Conservation (phyloP, 2,797 vertebrate species). For the Limnodromus scolopaceus region DNA sequence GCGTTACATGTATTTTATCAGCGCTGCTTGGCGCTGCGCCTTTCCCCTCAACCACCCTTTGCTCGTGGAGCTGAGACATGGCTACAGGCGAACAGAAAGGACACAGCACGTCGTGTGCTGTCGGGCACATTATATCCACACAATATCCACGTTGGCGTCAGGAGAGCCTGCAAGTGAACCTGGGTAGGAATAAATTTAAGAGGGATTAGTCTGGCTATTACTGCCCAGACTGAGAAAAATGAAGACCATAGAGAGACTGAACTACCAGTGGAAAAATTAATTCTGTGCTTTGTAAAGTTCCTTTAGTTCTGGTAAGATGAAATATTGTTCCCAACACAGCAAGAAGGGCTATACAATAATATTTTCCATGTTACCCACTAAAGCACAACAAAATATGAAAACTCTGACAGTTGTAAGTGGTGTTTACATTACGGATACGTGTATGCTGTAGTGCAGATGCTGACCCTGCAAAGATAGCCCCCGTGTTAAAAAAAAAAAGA, state of each 20-base stretch:
- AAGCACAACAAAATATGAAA: neutral
- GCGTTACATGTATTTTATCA: rapidly evolving
- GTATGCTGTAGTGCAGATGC: neutral
- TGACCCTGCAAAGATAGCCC: neutral
- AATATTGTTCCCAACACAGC: neutral
- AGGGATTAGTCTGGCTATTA: neutral
- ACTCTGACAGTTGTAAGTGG: neutral
- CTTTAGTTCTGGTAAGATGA: neutral
- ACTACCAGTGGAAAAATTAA: neutral
- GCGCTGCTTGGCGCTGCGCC: rapidly evolving
- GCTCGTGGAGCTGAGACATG: neutral
- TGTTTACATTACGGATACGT: neutral
- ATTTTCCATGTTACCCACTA: neutral
- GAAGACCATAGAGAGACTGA: neutral
- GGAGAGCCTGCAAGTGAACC: neutral
- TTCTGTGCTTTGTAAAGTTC: neutral
- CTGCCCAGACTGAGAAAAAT: neutral
- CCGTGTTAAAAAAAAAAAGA: neutral
- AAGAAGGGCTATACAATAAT: neutral
- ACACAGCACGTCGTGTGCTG: rapidly evolving
- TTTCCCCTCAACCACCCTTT: neutral
- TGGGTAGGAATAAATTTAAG: neutral
- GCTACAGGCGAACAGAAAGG: neutral
- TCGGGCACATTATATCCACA: neutral
- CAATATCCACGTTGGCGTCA: rapidly evolving